Percentiles rank a stretch among this genome's conserved stretches.
Conservation (phyloP, 2,888 invertebrate genomes). For the Diadegma fenestrale region DNA sequence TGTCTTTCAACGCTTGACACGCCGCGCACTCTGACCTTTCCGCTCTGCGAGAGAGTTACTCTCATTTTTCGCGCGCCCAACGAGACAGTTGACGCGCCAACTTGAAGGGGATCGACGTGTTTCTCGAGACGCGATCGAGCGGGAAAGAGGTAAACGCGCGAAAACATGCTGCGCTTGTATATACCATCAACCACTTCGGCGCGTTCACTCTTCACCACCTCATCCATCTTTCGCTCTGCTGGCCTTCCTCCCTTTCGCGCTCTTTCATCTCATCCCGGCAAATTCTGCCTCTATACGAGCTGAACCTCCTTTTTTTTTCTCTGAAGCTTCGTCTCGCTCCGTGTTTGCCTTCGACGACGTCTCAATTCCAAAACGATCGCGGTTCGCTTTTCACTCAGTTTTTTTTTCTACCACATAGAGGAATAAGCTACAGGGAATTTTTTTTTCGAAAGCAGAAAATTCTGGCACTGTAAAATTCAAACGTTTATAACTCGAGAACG, state of each 20-base stretch:
- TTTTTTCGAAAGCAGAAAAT: no score
- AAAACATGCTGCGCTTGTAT: background rate
- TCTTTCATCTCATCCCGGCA: background rate
- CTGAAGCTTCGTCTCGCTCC: background rate
- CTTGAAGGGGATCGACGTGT: constrained; percentile 3
- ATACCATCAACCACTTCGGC: background rate
- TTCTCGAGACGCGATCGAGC: constrained; percentile 8
- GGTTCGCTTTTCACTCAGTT: background rate
- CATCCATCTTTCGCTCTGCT: background rate
- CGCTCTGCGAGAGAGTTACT: background rate
- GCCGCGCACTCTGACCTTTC: constrained; percentile 7
- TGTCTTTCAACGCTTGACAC: background rate
- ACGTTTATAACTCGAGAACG: no score
- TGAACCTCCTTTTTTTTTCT: background rate
- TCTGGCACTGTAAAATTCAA: no score
- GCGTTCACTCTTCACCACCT: background rate
- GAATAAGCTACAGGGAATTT: no score
- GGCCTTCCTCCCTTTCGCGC: background rate
- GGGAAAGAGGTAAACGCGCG: background rate
- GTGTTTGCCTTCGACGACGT: background rate
- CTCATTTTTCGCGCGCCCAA: constrained; percentile 15
- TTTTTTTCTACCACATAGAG: no score
- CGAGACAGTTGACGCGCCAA: constrained; percentile 5
- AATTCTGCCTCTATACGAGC: background rate
- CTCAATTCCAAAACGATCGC: background rate